Evolutionary conservation across 2,888 invertebrate genomes (phyloP).

Genomic region (Pheosia tremula): DNA sequence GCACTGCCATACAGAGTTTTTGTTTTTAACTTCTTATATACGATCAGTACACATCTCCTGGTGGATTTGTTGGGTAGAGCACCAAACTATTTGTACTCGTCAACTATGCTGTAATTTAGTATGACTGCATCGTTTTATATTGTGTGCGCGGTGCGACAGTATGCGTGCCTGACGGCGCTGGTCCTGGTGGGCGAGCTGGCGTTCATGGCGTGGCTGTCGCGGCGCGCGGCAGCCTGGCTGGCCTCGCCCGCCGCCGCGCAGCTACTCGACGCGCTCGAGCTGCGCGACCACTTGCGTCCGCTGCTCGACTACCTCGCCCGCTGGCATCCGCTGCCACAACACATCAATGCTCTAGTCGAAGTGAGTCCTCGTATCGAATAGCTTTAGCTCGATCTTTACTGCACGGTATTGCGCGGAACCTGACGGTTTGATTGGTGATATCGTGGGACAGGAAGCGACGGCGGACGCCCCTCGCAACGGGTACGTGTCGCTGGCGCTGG

Average conservation of each 20-base stretch:
- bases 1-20: no score
- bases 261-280: slow-evolving; percentile 45
- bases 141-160: slow-evolving; percentile 33
- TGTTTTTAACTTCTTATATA: no score
- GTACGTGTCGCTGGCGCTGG: slow-evolving; percentile 46
- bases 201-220: slow-evolving; percentile 45
- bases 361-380: slow-evolving; percentile 21
- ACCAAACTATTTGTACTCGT: no score
- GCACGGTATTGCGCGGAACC: neutral
- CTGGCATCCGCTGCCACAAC: slow-evolving; percentile 50
- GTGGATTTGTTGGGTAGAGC: no score
- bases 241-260: slow-evolving; percentile 36
- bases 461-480: slow-evolving; percentile 56
- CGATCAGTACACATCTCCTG: no score
- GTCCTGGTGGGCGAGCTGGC: slow-evolving; percentile 39
- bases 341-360: slow-evolving; percentile 44
- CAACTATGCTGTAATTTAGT: no score
- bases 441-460: slow-evolving; percentile 51
- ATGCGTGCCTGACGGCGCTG: slow-evolving; percentile 39
- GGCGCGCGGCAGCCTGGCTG: slow-evolving; percentile 45
- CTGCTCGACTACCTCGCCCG: slow-evolving; percentile 48
- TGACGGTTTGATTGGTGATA: neutral
- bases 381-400: neutral
- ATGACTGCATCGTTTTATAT: no score
- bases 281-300: slow-evolving; percentile 47